Percentiles rank a stretch among this genome's conserved stretches.
Evolutionary conservation across 2,797 vertebrate genomes (phyloP).

Genomic region (Enteromius trimaculatus): DNA sequence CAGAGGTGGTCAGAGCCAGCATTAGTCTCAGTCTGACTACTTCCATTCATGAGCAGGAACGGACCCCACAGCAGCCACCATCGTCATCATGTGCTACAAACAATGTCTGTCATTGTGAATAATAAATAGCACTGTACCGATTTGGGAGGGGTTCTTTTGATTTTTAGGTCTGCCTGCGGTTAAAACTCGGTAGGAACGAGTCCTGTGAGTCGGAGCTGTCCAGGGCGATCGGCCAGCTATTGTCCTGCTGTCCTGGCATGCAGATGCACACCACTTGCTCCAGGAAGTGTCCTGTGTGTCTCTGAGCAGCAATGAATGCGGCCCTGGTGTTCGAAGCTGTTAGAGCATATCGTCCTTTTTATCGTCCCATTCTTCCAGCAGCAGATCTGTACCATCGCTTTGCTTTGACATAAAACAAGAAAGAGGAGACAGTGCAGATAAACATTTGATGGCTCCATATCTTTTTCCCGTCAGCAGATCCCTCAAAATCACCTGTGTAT

Average conservation of each 20-base stretch:
- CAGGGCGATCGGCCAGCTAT: constrained; percentile 41
- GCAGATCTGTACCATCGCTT: constrained; percentile 33
- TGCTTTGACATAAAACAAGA: constrained; percentile 54
- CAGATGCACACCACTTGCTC: constrained; percentile 19
- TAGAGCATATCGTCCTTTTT: constrained; percentile 44
- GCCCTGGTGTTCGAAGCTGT: constrained; percentile 39
- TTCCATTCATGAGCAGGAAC: constrained; percentile 28
- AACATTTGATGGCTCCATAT: constrained; percentile 39
- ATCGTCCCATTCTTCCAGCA: constrained; percentile 34
- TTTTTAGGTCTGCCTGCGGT: constrained; percentile 19
- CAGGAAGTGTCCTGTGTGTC: constrained; percentile 45
- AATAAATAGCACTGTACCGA: constrained; percentile 32
- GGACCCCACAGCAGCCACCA: not conserved
- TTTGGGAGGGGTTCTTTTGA: constrained; percentile 26
- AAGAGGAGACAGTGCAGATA: constrained; percentile 32
- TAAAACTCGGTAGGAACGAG: constrained; percentile 21
- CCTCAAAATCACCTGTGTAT: not conserved
- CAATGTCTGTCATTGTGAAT: constrained; percentile 22
- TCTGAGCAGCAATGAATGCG: constrained; percentile 25
- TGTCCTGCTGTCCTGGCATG: constrained; percentile 46
- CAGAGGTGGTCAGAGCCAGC: constrained; percentile 32
- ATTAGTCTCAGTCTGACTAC: constrained; percentile 46
- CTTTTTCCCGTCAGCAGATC: constrained; percentile 19
- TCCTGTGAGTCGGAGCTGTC: constrained; percentile 18
- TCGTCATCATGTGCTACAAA: constrained; percentile 28